Base-by-base conservation (phyloP, 92 coral and sea anemone genomes). In the Blastomussa wellsi region DNA sequence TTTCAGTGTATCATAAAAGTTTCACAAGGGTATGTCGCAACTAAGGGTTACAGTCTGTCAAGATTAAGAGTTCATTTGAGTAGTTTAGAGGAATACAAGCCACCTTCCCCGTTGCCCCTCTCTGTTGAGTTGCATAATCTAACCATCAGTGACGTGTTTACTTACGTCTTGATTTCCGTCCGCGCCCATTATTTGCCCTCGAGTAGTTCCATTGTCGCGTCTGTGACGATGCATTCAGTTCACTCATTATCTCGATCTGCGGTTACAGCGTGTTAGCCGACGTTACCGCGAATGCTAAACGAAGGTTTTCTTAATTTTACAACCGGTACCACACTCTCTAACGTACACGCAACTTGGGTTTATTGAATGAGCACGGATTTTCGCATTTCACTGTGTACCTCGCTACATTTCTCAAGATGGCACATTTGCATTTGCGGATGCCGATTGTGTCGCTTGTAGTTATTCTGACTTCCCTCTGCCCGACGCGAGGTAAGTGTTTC, bases 131-230 rank as follows among this genome's bases (percentile, higher is more conserved):
- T 42, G 75, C 64, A 66, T 36, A 29, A 71, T 70, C 37, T 20
- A 11, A 10, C 5, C 32, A 33, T 47, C 62, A 73, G 78, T 82
- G 86, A 82, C 79, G 79, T 82, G 77, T 71, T 82, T 70, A 70
- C 86, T 3, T 82, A 53, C 78, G 86, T 82, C 9, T 82, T 7
- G 36, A 35, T 39, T 82, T 82, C 86, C 86, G 86, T 71, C 53
- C 86, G 47, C 86, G 47, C 86, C 77, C 78, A 82, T 36, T 35
- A 66, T 64, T 80, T 67, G 32, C 84, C 47, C 19, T 67, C 35
- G 85, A 70, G 84, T 42, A 69, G 75, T 49, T 36, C 33, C 17
- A 19, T 68, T 44, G 67, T 41, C 62, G 22, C 32, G 2, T 47
- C 22, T 48, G 44, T 44, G 41, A 52, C 48, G 85, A 26, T 70